phyloP scores from a whole-genome alignment of 2,113 vertebrate species.

The Xiphophorus maculatus region DNA sequence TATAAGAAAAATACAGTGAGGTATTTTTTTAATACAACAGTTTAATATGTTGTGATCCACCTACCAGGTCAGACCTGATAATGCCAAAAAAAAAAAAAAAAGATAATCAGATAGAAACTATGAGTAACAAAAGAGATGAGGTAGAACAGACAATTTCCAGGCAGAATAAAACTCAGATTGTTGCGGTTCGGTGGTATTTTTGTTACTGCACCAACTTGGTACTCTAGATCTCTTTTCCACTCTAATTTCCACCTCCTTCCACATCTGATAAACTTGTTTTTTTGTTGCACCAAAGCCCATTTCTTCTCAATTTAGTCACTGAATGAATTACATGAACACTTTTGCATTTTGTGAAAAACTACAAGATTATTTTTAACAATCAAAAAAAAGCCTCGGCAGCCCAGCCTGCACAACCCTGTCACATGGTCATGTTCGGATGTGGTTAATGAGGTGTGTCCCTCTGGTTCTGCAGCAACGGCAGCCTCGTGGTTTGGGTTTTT shows the following conservation, averaged over 20 bases:
- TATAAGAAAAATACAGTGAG: not conserved
- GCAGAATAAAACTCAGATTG: not conserved
- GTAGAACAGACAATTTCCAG: not conserved
- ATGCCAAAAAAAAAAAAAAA: not conserved
- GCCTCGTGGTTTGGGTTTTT: slow-evolving; percentile 19
- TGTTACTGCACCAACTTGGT: not conserved
- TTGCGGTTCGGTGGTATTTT: not conserved
- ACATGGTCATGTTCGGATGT: slow-evolving; percentile 12
- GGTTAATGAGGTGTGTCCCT: slow-evolving; percentile 42
- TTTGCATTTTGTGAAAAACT: not conserved
- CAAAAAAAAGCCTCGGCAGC: not conserved
- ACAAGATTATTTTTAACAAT: not conserved
- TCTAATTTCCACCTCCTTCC: not conserved
- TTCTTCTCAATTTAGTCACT: not conserved
- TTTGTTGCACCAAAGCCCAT: not conserved
- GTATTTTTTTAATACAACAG: not conserved
- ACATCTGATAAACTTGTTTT: not conserved
- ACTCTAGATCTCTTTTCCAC: not conserved
- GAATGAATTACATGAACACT: not conserved
- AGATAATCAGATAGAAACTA: not conserved
- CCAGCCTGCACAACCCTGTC: slow-evolving; percentile 2
- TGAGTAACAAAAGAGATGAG: not conserved
- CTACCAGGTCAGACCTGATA: not conserved
- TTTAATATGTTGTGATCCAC: not conserved
- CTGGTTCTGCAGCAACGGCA: slow-evolving; percentile 18